These are phyloP conservation scores for Plectrocnemia conspersa DNA, from an alignment of 1,140 invertebrate genomes.

Conservation along the genomic window DNA sequence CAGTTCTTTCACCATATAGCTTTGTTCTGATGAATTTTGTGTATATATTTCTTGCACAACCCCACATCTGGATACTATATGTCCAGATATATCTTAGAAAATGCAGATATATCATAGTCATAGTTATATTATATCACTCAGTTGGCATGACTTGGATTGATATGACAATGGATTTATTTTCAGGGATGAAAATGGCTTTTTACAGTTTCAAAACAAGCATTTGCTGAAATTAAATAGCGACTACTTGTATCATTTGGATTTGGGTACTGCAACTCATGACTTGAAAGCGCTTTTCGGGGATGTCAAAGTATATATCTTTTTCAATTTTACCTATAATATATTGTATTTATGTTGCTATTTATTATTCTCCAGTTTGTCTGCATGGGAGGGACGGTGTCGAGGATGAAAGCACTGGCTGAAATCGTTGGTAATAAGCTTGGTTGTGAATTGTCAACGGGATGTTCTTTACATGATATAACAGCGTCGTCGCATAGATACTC, in stretches of 20 bases:
- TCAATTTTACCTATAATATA: not conserved
- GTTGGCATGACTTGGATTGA: no score
- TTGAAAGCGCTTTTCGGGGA: slow-evolving; percentile 80
- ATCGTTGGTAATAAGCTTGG: slow-evolving; percentile 71
- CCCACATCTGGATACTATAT: no score
- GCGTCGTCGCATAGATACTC: slow-evolving; percentile 80
- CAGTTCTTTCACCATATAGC: no score
- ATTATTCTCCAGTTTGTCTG: slow-evolving; percentile 73
- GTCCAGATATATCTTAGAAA: no score
- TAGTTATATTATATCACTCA: no score
- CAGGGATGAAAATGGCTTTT: slow-evolving; percentile 25
- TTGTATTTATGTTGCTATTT: not conserved
- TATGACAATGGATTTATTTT: no score
- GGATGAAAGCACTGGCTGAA: slow-evolving; percentile 82
- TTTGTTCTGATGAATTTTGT: no score
- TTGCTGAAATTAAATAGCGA: slow-evolving; percentile 71
- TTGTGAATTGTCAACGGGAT: slow-evolving; percentile 66
- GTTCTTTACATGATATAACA: slow-evolving; percentile 71
- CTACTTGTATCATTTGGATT: slow-evolving; percentile 79
- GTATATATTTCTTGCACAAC: no score
- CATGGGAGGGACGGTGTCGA: slow-evolving; percentile 84
- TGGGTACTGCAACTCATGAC: slow-evolving; percentile 73
- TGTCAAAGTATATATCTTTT: slow-evolving; percentile 64
- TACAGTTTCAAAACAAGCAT: slow-evolving; percentile 62
- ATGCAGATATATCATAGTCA: no score